Conservation (phyloP, 2,888 invertebrate species). For the Cantharis rustica region DNA sequence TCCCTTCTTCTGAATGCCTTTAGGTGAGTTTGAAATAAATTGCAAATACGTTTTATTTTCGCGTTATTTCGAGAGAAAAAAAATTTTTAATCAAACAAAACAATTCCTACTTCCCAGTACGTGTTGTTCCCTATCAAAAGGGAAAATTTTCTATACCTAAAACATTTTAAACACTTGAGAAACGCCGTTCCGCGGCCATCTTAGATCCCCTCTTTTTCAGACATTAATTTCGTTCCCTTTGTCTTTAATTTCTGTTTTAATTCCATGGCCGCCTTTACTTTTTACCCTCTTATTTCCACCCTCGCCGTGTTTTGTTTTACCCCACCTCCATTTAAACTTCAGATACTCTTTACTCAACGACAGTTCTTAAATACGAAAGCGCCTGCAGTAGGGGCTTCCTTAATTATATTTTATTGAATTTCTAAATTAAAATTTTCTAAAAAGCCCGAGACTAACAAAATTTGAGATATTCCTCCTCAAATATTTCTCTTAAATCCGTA, state of each 20-base stretch:
- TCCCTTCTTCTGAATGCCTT: slow-evolving; percentile 15
- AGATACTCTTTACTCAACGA: slow-evolving; percentile 25
- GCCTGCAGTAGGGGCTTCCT: not conserved
- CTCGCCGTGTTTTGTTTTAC: slow-evolving; percentile 41
- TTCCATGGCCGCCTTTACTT: slow-evolving; percentile 56
- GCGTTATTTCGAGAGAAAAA: not conserved
- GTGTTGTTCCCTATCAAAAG: not conserved
- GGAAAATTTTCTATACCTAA: slow-evolving; percentile 22
- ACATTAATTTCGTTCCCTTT: slow-evolving; percentile 57
- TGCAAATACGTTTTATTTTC: not conserved
- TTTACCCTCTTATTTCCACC: slow-evolving; percentile 57
- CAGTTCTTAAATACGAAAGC: not conserved
- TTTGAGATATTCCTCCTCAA: slow-evolving; percentile 30
- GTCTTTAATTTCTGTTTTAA: slow-evolving; percentile 57
- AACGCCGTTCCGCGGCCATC: slow-evolving; percentile 42
- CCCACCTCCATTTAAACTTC: slow-evolving; percentile 32
- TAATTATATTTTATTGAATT: not conserved
- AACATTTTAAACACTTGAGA: slow-evolving; percentile 27
- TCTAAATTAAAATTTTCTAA: not conserved
- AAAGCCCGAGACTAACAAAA: slow-evolving; percentile 12
- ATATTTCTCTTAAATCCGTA: slow-evolving; percentile 48
- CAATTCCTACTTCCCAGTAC: slow-evolving; percentile 1
- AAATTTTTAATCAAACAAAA: slow-evolving; percentile 12
- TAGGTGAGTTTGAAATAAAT: not conserved
- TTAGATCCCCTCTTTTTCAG: slow-evolving; percentile 47